phyloP scores from a whole-genome alignment of 1,140 invertebrate species.

The Teleogryllus occipitalis region DNA sequence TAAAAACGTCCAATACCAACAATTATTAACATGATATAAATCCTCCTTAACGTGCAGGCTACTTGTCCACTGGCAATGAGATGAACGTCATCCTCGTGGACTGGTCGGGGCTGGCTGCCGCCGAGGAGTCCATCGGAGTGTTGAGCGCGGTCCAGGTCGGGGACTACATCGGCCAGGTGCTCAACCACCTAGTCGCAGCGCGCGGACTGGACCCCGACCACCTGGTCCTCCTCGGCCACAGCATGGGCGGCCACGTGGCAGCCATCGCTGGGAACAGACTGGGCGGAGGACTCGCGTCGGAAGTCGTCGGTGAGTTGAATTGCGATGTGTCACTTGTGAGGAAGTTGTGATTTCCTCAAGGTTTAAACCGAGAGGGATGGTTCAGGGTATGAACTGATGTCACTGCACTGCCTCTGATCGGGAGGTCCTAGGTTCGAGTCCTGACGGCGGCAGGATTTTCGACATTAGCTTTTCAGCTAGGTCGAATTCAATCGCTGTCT shows the following conservation, averaged over 20 bases:
- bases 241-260: background rate
- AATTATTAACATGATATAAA: too few relatives aligned
- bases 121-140: background rate
- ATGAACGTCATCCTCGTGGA: background rate
- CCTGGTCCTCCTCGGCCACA: background rate
- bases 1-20: too few relatives aligned
- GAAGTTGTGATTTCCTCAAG: too few relatives aligned
- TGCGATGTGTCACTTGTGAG: too few relatives aligned
- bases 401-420: too few relatives aligned
- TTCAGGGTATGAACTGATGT: too few relatives aligned
- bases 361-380: too few relatives aligned
- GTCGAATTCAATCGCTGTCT: too few relatives aligned
- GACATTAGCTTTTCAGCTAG: too few relatives aligned
- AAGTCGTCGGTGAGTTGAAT: background rate
- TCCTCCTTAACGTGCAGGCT: background rate
- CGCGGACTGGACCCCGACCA: background rate
- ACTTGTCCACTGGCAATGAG: background rate
- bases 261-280: background rate
- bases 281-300: slow-evolving; percentile 7
- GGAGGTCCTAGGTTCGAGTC: too few relatives aligned
- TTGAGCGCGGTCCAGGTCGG: background rate
- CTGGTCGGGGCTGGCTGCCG: background rate
- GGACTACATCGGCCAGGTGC: background rate
- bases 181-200: background rate
- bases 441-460: too few relatives aligned